Evolutionary conservation across 1,140 invertebrate species (phyloP), one percentile per base, ranked within the genome.

Genomic region (Acyrthosiphon pisum): DNA sequence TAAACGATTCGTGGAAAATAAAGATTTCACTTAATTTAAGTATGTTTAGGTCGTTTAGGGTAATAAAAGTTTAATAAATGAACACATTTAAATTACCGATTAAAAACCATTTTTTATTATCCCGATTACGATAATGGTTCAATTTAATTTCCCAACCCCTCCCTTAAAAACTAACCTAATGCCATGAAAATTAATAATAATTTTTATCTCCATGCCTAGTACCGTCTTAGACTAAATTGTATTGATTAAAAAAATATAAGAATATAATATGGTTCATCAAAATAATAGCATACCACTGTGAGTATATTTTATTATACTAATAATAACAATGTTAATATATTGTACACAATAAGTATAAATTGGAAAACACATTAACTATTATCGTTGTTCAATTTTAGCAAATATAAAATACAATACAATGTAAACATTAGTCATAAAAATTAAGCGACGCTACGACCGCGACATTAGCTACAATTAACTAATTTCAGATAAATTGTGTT

Each of bases 401-500:
- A 56, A 89, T 26, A 56, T 41, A 37, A 48, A 46, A 26, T 30
- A 48, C 11, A 46, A 22, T 37, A 23, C 50, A 26, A 11, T 56
- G 35, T 53, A 56, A 37, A 23, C 35, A 37, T 83, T 37, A 83
- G 76, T 83, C n/a, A 83, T 83, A 37, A 37, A 37, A 87, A 89
- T 35, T 35, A 37, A 50, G 37, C 48, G 20, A 53, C 41, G 8
- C 14, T 56, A 41, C 4, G 41, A 41, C 41, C 41, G 41, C 50
- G 48, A 26, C 35, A 53, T 56, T 56, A 89, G 37, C 23, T 11
- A 56, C 50, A 35, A 37, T 89, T 53, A 89, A 89, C 87, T 56
- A 41, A 89, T 89, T 53, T 89, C 22, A 89, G 35, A 89, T 56
- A 89, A 53, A 89, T 89, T 14, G 48, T 56, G 50, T 89, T 56